phyloP scores from a whole-genome alignment of 2,113 vertebrate species.

The Tragelaphus scriptus region DNA sequence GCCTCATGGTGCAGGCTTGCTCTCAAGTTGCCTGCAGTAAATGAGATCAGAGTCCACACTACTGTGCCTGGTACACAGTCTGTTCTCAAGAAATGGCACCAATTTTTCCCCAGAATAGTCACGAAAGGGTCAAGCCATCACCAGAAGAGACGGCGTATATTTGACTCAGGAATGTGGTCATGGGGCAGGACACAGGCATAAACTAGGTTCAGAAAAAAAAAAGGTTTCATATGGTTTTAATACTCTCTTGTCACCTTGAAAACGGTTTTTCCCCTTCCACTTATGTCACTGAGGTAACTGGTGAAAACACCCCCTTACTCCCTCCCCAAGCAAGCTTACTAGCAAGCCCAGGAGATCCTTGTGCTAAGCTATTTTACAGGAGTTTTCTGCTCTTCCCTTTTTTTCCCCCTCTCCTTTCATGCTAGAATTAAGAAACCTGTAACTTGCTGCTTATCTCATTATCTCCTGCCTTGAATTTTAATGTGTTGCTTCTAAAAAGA shows the following conservation, averaged over 20 bases:
- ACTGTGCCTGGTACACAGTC: not conserved
- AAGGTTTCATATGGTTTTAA: not conserved
- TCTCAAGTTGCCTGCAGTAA: not conserved
- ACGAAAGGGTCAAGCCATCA: not conserved
- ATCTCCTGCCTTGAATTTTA: slow-evolving; percentile 87
- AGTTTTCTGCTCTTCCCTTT: not conserved
- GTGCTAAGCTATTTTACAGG: not conserved
- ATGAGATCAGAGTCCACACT: not conserved
- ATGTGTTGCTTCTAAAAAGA: slow-evolving; percentile 81
- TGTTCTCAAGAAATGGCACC: not conserved
- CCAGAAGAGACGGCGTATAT: not conserved
- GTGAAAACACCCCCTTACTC: not conserved
- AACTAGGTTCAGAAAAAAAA: not conserved
- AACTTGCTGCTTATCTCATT: slow-evolving; percentile 84
- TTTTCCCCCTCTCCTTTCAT: slow-evolving; percentile 16
- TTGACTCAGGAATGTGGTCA: not conserved
- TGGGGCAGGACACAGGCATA: not conserved
- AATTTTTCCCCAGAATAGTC: not conserved
- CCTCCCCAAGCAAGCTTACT: not conserved
- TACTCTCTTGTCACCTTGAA: not conserved
- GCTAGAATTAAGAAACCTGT: slow-evolving; percentile 78
- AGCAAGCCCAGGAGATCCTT: not conserved
- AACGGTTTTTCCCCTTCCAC: not conserved
- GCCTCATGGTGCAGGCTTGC: not conserved
- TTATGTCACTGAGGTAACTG: slow-evolving; percentile 26